These are phyloP conservation scores for Drosophila parabipectinata DNA, from an alignment of 1,140 invertebrate species.

Conservation along the genomic window DNA sequence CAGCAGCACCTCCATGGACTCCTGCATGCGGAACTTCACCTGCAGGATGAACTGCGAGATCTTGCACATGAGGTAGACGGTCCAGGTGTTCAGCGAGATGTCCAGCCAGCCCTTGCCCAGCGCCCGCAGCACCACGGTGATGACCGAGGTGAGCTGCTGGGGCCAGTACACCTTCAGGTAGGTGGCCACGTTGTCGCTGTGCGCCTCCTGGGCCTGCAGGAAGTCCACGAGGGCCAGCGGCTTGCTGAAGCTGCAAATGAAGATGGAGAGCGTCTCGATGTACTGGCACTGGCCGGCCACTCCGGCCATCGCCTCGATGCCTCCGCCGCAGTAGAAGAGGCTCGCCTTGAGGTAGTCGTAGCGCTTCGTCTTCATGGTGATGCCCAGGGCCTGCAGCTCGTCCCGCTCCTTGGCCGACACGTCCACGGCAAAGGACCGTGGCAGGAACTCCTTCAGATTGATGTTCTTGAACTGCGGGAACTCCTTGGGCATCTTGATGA, in stretches of 20 bases:
- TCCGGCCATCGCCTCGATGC: constrained; percentile 69
- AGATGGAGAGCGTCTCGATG: constrained; percentile 64
- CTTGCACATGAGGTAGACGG: constrained; percentile 72
- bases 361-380: constrained; percentile 49
- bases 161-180: constrained; percentile 74
- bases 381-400: constrained; percentile 32
- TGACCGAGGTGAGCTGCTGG: constrained; percentile 56
- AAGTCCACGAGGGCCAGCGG: constrained; percentile 63
- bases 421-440: constrained; percentile 34
- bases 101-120: constrained; percentile 79
- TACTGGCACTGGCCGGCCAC: constrained; percentile 66
- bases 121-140: constrained; percentile 58
- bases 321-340: constrained; percentile 66
- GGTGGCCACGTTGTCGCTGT: constrained; percentile 61
- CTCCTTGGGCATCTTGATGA: constrained; percentile 74
- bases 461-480: constrained; percentile 68
- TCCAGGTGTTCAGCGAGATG: constrained; percentile 63
- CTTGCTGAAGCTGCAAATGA: constrained; percentile 64
- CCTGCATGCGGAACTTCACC: constrained; percentile 79
- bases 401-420: constrained; percentile 46
- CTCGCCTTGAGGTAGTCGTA: constrained; percentile 41
- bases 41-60: constrained; percentile 73
- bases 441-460: constrained; percentile 56
- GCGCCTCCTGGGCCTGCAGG: constrained; percentile 61
- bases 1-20: constrained; percentile 73